Percentiles rank a stretch among this genome's conserved stretches.
Evolutionary conservation across 2,113 vertebrate genomes (phyloP).

Genomic region (Odocoileus hemionus): DNA sequence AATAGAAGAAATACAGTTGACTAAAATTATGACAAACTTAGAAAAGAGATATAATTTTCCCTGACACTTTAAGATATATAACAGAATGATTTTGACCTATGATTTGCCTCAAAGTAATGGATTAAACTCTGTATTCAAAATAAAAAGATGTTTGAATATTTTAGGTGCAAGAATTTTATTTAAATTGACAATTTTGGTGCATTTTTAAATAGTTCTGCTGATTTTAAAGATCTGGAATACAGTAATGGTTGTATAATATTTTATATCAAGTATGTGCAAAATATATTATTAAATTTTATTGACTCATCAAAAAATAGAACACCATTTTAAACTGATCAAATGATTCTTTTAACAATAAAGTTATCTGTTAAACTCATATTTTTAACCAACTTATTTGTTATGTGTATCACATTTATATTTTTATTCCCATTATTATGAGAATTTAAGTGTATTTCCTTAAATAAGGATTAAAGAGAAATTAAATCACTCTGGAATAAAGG

Average conservation of each 20-base stretch:
- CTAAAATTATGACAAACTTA: not conserved
- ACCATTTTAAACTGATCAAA: not conserved
- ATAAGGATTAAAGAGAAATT: not conserved
- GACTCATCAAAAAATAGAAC: not conserved
- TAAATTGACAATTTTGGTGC: not conserved
- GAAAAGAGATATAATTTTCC: not conserved
- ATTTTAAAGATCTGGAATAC: not conserved
- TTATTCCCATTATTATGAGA: not conserved
- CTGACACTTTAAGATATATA: not conserved
- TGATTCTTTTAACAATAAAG: not conserved
- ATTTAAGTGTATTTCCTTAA: not conserved
- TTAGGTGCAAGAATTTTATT: no score
- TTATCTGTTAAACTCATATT: not conserved
- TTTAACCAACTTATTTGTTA: not conserved
- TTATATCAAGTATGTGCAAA: not conserved
- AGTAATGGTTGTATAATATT: not conserved
- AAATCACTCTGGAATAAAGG: not conserved
- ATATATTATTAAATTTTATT: not conserved
- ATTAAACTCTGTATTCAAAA: conserved; percentile 21
- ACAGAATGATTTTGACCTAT: not conserved
- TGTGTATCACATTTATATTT: not conserved
- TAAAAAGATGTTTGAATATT: not conserved
- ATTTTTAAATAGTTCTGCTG: not conserved
- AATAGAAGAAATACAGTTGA: not conserved
- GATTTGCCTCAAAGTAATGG: not conserved